phyloP scores from a whole-genome alignment of 2,113 vertebrate species.

The Oplegnathus fasciatus region DNA sequence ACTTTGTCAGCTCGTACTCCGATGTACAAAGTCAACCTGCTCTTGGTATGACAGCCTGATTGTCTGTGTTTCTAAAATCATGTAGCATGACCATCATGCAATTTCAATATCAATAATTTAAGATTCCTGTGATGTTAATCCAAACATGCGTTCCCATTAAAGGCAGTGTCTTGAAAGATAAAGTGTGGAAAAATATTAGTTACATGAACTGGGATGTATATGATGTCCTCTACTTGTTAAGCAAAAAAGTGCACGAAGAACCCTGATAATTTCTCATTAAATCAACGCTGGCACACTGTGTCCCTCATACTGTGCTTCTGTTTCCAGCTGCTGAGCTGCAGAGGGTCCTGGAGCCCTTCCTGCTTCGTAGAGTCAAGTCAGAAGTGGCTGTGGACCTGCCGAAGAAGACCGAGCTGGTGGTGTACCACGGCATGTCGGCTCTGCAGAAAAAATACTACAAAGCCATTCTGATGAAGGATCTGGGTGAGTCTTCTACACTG shows the following conservation, averaged over 20 bases:
- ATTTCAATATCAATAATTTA: not conserved
- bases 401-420: conserved; percentile 90
- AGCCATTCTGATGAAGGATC: conserved; percentile 91
- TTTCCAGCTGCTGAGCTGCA: conserved; percentile 89
- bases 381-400: conserved; percentile 92
- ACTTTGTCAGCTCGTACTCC: conserved; percentile 87
- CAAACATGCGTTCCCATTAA: not conserved
- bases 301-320: not conserved
- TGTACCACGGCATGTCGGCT: conserved; percentile 94
- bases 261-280: not conserved
- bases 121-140: not conserved
- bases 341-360: conserved; percentile 89
- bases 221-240: not conserved
- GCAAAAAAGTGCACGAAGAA: not conserved
- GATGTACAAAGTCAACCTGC: conserved; percentile 82
- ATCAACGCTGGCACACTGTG: not conserved
- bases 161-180: not conserved
- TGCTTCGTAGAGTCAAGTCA: conserved; percentile 92
- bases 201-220: not conserved
- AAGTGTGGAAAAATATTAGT: not conserved
- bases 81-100: too few relatives aligned
- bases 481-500: conserved; percentile 81
- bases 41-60: conserved; percentile 78
- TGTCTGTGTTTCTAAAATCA: not conserved
- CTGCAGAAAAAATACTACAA: conserved; percentile 94